Evolutionary conservation across 2,113 vertebrate genomes (phyloP).

Genomic region (Burhinus bistriatus): DNA sequence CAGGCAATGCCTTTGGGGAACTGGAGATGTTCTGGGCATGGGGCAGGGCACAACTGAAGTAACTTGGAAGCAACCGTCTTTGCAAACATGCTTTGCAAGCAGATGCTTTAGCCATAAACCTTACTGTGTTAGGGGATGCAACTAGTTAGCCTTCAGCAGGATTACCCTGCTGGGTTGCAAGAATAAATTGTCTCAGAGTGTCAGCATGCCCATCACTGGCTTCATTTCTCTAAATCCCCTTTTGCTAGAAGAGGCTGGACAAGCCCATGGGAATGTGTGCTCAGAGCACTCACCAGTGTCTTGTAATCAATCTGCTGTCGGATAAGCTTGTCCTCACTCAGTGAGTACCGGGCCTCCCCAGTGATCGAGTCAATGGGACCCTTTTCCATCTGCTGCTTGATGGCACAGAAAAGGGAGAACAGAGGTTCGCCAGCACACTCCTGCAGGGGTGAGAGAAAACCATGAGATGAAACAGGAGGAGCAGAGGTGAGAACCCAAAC

Average conservation of each 20-base stretch:
- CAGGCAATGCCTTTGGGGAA: background rate
- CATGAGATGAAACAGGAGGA: background rate
- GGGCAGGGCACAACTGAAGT: background rate
- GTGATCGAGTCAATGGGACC: conserved; percentile 97
- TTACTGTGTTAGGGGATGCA: background rate
- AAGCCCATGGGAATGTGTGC: background rate
- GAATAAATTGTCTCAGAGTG: background rate
- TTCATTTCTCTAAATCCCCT: background rate
- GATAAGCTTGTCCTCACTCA: conserved; percentile 98
- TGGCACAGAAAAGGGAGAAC: conserved; percentile 98
- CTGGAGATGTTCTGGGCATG: background rate
- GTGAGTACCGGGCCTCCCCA: conserved; percentile 92
- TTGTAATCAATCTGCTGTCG: conserved; percentile 99
- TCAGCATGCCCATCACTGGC: background rate
- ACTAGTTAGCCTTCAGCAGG: background rate
- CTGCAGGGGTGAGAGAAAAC: conserved; percentile 55
- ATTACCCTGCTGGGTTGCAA: background rate
- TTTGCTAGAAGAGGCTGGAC: background rate
- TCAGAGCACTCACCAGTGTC: conserved; percentile 84
- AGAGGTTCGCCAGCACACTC: conserved; percentile 98
- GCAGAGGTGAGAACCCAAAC: background rate
- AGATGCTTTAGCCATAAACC: background rate
- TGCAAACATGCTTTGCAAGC: background rate
- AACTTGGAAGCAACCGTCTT: background rate
- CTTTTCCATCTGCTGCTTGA: conserved; percentile 97